Evolutionary conservation across 2,113 vertebrate genomes (phyloP).

Genomic region (Catharus minimus): DNA sequence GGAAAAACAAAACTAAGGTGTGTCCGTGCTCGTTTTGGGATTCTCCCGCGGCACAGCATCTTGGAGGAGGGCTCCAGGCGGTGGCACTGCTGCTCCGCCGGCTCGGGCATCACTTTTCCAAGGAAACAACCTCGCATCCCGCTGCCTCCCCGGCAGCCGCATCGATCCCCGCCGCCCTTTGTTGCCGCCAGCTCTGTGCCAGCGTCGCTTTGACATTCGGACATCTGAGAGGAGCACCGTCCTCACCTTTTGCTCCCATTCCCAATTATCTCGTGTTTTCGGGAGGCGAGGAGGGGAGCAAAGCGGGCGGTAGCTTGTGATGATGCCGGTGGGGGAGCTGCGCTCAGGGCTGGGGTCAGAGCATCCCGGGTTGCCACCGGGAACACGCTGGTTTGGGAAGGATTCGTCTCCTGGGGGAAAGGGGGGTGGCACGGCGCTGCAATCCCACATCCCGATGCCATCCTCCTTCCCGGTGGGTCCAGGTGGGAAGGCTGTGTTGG

Average conservation of each 20-base stretch:
- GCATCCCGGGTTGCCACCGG: neutral
- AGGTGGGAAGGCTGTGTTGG: neutral
- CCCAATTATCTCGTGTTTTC: neutral
- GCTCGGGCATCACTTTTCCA: neutral
- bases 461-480: neutral
- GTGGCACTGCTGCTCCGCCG: neutral
- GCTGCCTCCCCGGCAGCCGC: neutral
- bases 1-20: rapidly evolving
- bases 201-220: neutral
- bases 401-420: neutral
- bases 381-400: rapidly evolving
- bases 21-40: neutral
- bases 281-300: neutral
- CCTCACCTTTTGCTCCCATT: neutral
- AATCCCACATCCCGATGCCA: rapidly evolving
- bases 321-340: neutral
- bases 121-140: neutral
- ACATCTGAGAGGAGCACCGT: neutral
- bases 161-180: neutral
- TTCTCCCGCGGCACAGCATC: neutral
- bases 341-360: neutral
- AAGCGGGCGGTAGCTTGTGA: neutral
- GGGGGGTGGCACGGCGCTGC: too few relatives aligned
- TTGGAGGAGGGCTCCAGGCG: neutral
- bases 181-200: neutral